Conservation (phyloP, 2,888 invertebrate species). For the Girardia tigrina region DNA sequence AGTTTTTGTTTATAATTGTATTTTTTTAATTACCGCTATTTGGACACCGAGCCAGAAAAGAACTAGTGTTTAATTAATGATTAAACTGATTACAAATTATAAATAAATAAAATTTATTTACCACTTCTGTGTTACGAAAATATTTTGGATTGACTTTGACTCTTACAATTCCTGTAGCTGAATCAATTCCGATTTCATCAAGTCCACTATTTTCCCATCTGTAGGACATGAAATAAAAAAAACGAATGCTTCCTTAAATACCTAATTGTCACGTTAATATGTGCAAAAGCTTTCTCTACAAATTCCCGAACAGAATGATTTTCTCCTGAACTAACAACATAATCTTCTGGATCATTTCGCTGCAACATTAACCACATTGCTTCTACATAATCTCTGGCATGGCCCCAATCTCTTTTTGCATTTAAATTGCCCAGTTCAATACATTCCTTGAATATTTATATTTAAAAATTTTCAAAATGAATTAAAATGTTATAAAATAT, state of each 20-base stretch:
- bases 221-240: slow-evolving; percentile 35
- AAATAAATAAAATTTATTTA: too few species aligned
- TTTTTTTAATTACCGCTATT: too few species aligned
- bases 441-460: neutral
- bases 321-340: slow-evolving; percentile 88
- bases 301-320: slow-evolving; percentile 88
- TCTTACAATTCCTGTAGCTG: slow-evolving; percentile 60
- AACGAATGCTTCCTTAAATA: slow-evolving; percentile 43
- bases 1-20: too few species aligned
- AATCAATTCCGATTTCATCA: slow-evolving; percentile 60
- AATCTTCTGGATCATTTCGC: slow-evolving; percentile 75
- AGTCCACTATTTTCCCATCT: slow-evolving; percentile 74
- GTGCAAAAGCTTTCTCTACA: slow-evolving; percentile 74
- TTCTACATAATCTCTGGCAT: slow-evolving; percentile 74
- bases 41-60: too few species aligned
- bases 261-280: slow-evolving; percentile 64
- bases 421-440: slow-evolving; percentile 70
- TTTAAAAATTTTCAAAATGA: neutral
- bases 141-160: slow-evolving; percentile 80
- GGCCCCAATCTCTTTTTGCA: slow-evolving; percentile 89
- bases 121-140: slow-evolving; percentile 91
- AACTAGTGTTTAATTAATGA: too few species aligned
- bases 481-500: too few species aligned
- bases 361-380: slow-evolving; percentile 99
- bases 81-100: too few species aligned